These are phyloP conservation scores for Cladopsammia gracilis DNA, from an alignment of 64 coral and sea anemone genomes.

Conservation along the genomic window DNA sequence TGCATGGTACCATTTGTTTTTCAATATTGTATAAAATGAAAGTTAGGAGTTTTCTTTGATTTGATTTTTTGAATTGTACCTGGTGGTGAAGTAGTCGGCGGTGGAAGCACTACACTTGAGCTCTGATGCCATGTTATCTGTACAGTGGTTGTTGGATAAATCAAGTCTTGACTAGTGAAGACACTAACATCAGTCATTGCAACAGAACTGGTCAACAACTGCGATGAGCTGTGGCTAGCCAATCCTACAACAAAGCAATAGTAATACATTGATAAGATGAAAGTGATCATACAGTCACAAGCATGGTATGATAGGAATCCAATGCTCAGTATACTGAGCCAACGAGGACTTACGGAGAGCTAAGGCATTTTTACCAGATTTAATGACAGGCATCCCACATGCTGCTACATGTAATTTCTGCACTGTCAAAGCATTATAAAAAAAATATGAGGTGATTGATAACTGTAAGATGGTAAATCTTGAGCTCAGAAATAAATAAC, in stretches of 20 bases:
- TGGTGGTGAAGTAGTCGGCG: conserved; percentile 27
- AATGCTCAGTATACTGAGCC: background rate
- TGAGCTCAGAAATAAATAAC: too few relatives aligned
- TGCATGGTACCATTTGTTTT: too few relatives aligned
- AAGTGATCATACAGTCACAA: too few relatives aligned
- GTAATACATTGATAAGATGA: too few relatives aligned
- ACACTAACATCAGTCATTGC: background rate
- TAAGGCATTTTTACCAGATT: too few relatives aligned
- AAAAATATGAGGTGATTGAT: too few relatives aligned
- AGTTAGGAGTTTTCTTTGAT: background rate
- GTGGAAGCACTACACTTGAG: background rate
- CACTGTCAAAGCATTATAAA: too few relatives aligned
- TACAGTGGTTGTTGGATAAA: background rate
- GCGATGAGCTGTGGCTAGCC: background rate
- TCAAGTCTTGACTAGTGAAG: background rate
- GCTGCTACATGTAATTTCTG: too few relatives aligned
- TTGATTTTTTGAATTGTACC: background rate
- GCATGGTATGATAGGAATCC: too few relatives aligned
- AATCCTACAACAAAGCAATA: background rate
- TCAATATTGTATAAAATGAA: too few relatives aligned
- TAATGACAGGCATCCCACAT: too few relatives aligned
- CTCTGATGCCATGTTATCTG: background rate
- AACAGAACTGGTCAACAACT: background rate
- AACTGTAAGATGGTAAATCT: too few relatives aligned
- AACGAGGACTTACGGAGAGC: background rate